phyloP scores from a whole-genome alignment of 2,888 invertebrate genomes.

The Arrhopalites spinosus region DNA sequence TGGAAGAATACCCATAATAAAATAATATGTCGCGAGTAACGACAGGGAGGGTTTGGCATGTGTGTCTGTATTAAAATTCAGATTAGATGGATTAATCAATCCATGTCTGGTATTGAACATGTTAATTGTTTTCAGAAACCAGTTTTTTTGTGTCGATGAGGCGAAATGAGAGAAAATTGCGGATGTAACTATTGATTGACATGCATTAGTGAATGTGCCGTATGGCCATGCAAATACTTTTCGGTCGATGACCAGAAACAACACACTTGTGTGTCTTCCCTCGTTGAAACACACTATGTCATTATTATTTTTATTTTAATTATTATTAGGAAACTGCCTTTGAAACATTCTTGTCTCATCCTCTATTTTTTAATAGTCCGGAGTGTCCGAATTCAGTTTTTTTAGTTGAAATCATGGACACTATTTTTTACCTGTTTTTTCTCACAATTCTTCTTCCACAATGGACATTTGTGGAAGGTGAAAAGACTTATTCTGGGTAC shows the following conservation, averaged over 20 bases:
- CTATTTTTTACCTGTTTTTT: background rate
- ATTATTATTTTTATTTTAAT: background rate
- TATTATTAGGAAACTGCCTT: background rate
- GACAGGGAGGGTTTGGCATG: too few relatives aligned
- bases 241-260: slow-evolving; percentile 25
- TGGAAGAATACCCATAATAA: too few relatives aligned
- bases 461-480: background rate
- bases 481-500: slow-evolving; percentile 48
- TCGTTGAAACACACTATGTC: background rate
- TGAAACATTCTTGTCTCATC: too few relatives aligned
- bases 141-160: background rate
- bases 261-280: too few relatives aligned
- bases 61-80: too few relatives aligned
- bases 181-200: background rate
- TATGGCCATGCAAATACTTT: slow-evolving; percentile 16
- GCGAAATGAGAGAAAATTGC: too few relatives aligned
- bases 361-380: too few relatives aligned
- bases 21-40: too few relatives aligned
- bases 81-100: too few relatives aligned
- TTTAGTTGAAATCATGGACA: background rate
- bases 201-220: background rate
- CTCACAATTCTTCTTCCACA: background rate
- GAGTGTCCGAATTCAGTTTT: background rate
- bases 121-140: background rate
- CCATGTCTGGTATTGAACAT: too few relatives aligned